These are phyloP conservation scores for Herpailurus yagouaroundi DNA, from an alignment of 2,113 vertebrate genomes.

Conservation along the genomic window DNA sequence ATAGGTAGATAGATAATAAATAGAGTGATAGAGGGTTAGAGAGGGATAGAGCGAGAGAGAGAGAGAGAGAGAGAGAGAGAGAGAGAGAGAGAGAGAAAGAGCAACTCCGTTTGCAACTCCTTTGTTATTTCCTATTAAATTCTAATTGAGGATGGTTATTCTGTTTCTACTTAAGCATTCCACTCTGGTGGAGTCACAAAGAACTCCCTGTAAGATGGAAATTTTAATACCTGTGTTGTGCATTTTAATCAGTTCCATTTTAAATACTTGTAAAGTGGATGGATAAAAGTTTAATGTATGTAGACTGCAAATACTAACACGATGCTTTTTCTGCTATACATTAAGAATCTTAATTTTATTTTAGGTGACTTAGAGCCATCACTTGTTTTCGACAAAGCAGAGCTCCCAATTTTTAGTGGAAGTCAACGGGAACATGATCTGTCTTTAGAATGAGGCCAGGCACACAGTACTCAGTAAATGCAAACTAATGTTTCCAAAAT, in stretches of 20 bases:
- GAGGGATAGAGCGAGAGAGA: neutral
- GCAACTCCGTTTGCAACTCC: neutral
- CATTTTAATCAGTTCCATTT: slow-evolving; percentile 74
- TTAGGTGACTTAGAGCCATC: neutral
- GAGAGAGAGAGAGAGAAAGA: neutral
- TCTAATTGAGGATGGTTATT: slow-evolving; percentile 19
- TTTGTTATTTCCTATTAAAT: slow-evolving; percentile 40
- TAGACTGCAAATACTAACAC: slow-evolving; percentile 56
- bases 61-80: neutral
- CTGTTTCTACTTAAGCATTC: slow-evolving; percentile 76
- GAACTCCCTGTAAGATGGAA: slow-evolving; percentile 60
- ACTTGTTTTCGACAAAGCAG: neutral
- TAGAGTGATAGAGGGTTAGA: neutral
- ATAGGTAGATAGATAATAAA: neutral
- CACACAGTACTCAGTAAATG: neutral
- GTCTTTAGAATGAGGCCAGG: neutral
- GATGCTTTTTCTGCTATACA: slow-evolving; percentile 25
- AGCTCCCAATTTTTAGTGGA: neutral
- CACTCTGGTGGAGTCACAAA: slow-evolving; percentile 48
- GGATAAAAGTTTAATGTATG: slow-evolving; percentile 51
- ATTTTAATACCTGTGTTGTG: slow-evolving; percentile 62
- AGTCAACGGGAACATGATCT: neutral
- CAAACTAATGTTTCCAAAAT: neutral
- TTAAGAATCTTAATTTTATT: slow-evolving; percentile 57
- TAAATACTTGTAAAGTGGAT: slow-evolving; percentile 68